These are phyloP conservation scores for Hermodice carunculata DNA, from an alignment of 2,888 invertebrate genomes.

Conservation along the genomic window DNA sequence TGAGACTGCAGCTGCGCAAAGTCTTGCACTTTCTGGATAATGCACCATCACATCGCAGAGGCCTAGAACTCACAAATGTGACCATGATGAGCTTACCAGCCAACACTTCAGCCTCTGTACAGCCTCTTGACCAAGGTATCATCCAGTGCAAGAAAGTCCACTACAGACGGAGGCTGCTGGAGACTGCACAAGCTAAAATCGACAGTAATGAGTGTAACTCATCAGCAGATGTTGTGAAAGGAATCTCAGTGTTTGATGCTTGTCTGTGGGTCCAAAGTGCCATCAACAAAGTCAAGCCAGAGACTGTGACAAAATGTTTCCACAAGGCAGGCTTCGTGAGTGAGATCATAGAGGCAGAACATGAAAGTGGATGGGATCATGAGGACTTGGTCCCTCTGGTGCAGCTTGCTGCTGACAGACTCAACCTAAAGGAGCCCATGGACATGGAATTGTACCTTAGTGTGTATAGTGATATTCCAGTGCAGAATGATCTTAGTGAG, in stretches of 20 bases:
- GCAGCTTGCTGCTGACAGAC: too few species aligned
- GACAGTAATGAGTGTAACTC: not conserved
- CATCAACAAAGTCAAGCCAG: not conserved
- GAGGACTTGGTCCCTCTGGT: too few species aligned
- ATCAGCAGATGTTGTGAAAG: too few species aligned
- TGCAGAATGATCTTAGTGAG: too few species aligned
- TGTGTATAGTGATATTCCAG: too few species aligned
- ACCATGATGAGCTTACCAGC: slow-evolving; percentile 1
- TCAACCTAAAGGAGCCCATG: too few species aligned
- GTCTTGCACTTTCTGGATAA: slow-evolving; percentile 1
- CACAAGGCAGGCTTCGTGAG: too few species aligned
- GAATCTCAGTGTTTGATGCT: not conserved
- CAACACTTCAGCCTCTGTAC: not conserved
- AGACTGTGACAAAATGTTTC: not conserved
- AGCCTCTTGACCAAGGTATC: slow-evolving; percentile 9
- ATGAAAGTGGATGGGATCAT: too few species aligned
- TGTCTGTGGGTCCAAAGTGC: not conserved
- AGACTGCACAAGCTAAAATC: not conserved
- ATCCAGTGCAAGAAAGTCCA: not conserved
- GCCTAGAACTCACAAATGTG: not conserved
- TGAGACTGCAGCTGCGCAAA: not conserved
- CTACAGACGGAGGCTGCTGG: not conserved
- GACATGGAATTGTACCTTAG: too few species aligned
- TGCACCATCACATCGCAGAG: not conserved
- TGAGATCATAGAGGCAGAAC: too few species aligned